These are phyloP conservation scores for Tauraco erythrolophus DNA, from an alignment of 2,113 vertebrate genomes.

Conservation along the genomic window DNA sequence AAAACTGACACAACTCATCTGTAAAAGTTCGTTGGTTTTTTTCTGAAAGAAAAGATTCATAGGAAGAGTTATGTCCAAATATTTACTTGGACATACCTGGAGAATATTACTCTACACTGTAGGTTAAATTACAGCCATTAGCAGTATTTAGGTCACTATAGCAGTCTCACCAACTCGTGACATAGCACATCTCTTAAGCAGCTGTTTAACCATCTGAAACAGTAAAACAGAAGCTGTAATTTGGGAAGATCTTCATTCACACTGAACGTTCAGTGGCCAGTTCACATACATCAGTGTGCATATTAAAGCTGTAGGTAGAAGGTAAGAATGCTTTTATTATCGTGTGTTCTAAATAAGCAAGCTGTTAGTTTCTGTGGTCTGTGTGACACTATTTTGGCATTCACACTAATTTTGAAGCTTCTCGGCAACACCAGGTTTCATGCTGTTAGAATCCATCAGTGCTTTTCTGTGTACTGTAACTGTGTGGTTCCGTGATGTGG, in stretches of 20 bases:
- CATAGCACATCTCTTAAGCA: not conserved
- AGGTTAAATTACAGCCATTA: not conserved
- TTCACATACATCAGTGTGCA: not conserved
- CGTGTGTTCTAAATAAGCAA: not conserved
- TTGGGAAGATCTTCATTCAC: not conserved
- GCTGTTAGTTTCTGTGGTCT: not conserved
- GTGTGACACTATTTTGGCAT: not conserved
- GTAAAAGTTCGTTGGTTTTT: not conserved
- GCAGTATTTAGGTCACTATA: not conserved
- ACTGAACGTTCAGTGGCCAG: not conserved
- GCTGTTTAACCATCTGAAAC: not conserved
- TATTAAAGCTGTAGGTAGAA: not conserved
- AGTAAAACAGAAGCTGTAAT: not conserved
- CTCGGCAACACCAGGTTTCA: not conserved
- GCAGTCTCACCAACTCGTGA: not conserved
- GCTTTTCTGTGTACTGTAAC: constrained; percentile 3
- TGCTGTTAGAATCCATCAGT: not conserved
- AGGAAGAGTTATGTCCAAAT: not conserved
- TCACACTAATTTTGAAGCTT: not conserved
- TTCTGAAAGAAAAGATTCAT: not conserved
- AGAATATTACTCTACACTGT: not conserved
- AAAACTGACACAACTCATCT: not conserved
- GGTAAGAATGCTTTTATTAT: not conserved
- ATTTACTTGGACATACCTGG: not conserved
- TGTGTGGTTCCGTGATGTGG: constrained; percentile 18